Percentiles rank a stretch among this genome's conserved stretches.
Evolutionary conservation across 2,888 invertebrate species (phyloP).

Genomic region (Calliphora vomitoria): DNA sequence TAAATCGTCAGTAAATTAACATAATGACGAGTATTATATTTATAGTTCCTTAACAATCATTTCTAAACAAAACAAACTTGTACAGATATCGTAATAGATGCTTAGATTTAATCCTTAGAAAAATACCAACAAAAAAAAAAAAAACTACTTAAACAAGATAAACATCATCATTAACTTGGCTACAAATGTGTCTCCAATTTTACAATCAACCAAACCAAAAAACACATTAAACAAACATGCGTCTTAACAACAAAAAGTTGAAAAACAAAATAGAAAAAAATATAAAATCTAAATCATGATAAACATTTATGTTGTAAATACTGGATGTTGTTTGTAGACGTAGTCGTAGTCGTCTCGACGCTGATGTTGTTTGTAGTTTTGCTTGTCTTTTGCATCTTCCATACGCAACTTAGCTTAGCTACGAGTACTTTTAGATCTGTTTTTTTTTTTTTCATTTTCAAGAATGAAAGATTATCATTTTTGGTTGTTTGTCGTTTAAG

Average conservation of each 20-base stretch:
- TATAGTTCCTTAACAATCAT: slow-evolving; percentile 25
- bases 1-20: slow-evolving; percentile 56
- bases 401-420: not conserved
- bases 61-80: not conserved
- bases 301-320: slow-evolving; percentile 51
- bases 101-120: slow-evolving; percentile 42
- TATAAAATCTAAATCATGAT: slow-evolving; percentile 62
- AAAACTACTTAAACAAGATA: slow-evolving; percentile 59
- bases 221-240: slow-evolving; percentile 58
- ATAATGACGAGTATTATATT: slow-evolving; percentile 54
- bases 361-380: not conserved
- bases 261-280: slow-evolving; percentile 22
- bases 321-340: not conserved
- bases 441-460: slow-evolving; percentile 43
- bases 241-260: slow-evolving; percentile 52
- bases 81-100: slow-evolving; percentile 1
- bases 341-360: not conserved
- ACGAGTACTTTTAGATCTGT: not conserved
- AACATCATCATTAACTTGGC: slow-evolving; percentile 70
- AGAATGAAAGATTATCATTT: slow-evolving; percentile 62
- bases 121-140: not conserved
- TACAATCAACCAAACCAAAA: slow-evolving; percentile 46
- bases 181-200: slow-evolving; percentile 72
- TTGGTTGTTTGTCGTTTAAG: slow-evolving; percentile 21
- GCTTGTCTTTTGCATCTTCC: not conserved